Percentiles rank a stretch among this genome's conserved stretches.
These are phyloP conservation scores for Microctenopoma stevenorrisi DNA, from an alignment of 2,797 vertebrate species.

Conservation along the genomic window DNA sequence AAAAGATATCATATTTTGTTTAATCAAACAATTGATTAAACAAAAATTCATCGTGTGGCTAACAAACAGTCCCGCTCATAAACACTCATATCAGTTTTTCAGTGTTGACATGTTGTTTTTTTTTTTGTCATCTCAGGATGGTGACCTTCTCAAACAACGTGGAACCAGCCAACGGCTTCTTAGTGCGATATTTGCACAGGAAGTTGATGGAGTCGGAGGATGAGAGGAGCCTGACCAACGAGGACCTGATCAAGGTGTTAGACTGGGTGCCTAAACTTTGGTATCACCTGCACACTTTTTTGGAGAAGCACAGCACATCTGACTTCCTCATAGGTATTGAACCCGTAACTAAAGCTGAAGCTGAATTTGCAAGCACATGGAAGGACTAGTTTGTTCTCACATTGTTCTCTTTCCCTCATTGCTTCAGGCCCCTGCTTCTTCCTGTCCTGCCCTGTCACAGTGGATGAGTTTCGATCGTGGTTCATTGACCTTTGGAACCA, in stretches of 20 bases:
- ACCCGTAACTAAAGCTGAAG: neutral
- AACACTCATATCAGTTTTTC: neutral
- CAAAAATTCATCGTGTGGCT: neutral
- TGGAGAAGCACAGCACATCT: slow-evolving; percentile 98
- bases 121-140: slow-evolving; percentile 84
- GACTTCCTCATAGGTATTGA: slow-evolving; percentile 97
- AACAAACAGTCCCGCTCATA: neutral
- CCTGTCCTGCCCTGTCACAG: slow-evolving; percentile 95
- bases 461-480: slow-evolving; percentile 97
- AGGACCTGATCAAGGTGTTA: slow-evolving; percentile 92
- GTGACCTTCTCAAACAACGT: slow-evolving; percentile 99
- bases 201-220: slow-evolving; percentile 97
- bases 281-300: slow-evolving; percentile 98
- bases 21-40: no score
- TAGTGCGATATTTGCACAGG: slow-evolving; percentile 95
- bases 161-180: slow-evolving; percentile 97
- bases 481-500: slow-evolving; percentile 99
- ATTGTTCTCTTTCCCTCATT: neutral
- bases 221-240: slow-evolving; percentile 88
- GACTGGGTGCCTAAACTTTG: slow-evolving; percentile 99
- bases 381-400: neutral
- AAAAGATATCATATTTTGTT: no score
- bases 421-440: slow-evolving; percentile 96
- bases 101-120: neutral
- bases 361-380: no score